Base-by-base conservation (phyloP, 30 jellyfish, hydroid and myxozoan species). In the Chrysaora quinquecirrha region DNA sequence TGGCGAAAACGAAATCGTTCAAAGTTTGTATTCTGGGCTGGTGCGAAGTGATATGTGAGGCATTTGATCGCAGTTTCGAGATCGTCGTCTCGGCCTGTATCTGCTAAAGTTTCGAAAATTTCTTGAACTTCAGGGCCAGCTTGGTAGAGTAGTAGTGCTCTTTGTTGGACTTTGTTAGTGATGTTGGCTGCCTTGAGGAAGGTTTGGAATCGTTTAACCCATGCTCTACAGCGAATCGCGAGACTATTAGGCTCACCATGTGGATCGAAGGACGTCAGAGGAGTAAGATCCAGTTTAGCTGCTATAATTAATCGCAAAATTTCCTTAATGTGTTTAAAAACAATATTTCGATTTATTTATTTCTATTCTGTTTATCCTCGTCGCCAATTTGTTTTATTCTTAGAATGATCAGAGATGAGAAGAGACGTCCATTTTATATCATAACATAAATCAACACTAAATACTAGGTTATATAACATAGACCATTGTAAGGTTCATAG, bases 71-170 rank as follows among this genome's bases (percentile, higher is more conserved):
- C 77, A 3, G 71, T 20, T 3, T 58, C 71, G 22, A 58, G 6
- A 64, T 64, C 77, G 22, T 64, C 77, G 22, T 64, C 77, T 64
- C 50, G 20, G 20, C 77, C 54, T n/a, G 77, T 64, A 21, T 64
- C 77, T 19, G 21, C 21, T 11, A 30, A 6, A 10, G 23, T 64
- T 64, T 30, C 34, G 30, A 64, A 30, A 28, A 58, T 60, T 6
- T 60, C 72, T 60, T 60, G 72, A 10, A 60, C 72, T 22, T 60
- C 72, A 25, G 72, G 33, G 10, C 72, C 72, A 4, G 72, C 72
- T 60, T 60, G 72, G 23, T 60, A 60, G 29, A 60, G 10, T 21
- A 60, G 72, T 60, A 60, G n/a, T 6, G 72, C 72, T 60, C 72
- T 60, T 22, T 6, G 23, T 22, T 60, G 72, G 6, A 20, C 6